Evolutionary conservation across 64 coral and sea anemone genomes (phyloP), one percentile per base, ranked within the genome.

Genomic region (Anthopleura sola): DNA sequence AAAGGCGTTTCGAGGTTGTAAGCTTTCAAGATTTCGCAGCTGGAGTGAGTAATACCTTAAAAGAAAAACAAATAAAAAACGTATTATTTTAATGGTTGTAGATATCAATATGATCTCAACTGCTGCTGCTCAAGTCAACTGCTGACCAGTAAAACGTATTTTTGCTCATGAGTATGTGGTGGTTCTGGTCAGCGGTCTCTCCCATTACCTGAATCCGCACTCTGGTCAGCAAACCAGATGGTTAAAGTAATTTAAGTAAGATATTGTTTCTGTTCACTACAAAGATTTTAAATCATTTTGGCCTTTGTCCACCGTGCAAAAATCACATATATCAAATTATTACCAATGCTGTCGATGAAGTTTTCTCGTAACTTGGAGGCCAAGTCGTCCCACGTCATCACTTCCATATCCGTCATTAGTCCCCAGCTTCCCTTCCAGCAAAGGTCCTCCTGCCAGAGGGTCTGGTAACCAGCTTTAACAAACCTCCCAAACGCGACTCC

Each of bases 401-500:
- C 92, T 10, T 32, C 79, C 77, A 94, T 54, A 68, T 98, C 92
- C 5, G 75, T 18, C 79, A 84, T 78, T 62, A 98, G 55, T 69
- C 95, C 95, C 92, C 92, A 98, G 24, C 33, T 15, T 16, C 33
- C 89, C 34, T 44, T 79, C 53, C 90, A 98, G 32, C 95, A 98
- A 9, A 98, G 86, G 29, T 98, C 95, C 20, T 94, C 95, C 55
- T 94, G 89, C 85, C 92, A 98, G 46, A 78, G 88, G 76, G 95
- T 98, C 57, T 98, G 95, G 84, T 94, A 98, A 7, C 92, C 95
- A 89, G 95, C 95, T 36, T 55, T 86, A 48, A 87, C 92, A 80
- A 87, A 94, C 28, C 80, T 81, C 28, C 86, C 89, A 60, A 94
- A 94, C 75, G 93, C n/a, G 37, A 86, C 75, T 14, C 84, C 95